Conservation (phyloP, 92 coral and sea anemone genomes). For the Porites lobata region DNA sequence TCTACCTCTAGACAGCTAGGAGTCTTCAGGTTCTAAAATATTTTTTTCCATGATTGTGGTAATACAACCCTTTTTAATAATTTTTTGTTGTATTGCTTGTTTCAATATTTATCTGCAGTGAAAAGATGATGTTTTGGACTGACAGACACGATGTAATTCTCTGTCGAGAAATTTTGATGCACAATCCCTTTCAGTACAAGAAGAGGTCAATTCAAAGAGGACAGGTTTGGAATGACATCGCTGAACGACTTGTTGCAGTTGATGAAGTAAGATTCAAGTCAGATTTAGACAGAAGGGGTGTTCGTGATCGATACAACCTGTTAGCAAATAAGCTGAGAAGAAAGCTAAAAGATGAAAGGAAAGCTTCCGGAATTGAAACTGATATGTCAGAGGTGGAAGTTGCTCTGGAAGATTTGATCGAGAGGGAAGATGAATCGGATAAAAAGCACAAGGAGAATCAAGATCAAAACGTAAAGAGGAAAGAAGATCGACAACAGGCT, state of each 20-base stretch:
- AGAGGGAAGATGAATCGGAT: constrained; percentile 57
- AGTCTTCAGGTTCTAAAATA: too few species aligned
- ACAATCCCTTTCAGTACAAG: constrained; percentile 44
- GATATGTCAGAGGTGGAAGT: background rate
- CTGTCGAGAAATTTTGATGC: constrained; percentile 46
- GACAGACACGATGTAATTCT: constrained; percentile 33
- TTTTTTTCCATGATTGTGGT: too few species aligned
- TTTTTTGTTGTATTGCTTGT: too few species aligned
- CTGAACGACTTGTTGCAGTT: too few species aligned
- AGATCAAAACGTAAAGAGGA: constrained; percentile 18
- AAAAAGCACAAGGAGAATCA: constrained; percentile 13
- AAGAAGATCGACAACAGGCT: constrained; percentile 27
- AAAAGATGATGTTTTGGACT: constrained; percentile 53
- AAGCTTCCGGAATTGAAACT: too few species aligned
- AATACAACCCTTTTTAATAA: too few species aligned
- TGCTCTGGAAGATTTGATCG: constrained; percentile 8
- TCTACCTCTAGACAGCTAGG: too few species aligned
- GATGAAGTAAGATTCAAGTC: background rate
- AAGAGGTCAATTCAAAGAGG: constrained; percentile 52
- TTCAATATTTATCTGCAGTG: background rate
- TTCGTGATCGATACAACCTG: too few species aligned
- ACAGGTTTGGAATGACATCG: constrained; percentile 41
- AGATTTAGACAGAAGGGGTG: too few species aligned
- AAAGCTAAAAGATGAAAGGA: too few species aligned
- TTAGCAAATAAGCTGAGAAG: too few species aligned